phyloP scores from a whole-genome alignment of 2,113 vertebrate genomes.

The Psophia crepitans region DNA sequence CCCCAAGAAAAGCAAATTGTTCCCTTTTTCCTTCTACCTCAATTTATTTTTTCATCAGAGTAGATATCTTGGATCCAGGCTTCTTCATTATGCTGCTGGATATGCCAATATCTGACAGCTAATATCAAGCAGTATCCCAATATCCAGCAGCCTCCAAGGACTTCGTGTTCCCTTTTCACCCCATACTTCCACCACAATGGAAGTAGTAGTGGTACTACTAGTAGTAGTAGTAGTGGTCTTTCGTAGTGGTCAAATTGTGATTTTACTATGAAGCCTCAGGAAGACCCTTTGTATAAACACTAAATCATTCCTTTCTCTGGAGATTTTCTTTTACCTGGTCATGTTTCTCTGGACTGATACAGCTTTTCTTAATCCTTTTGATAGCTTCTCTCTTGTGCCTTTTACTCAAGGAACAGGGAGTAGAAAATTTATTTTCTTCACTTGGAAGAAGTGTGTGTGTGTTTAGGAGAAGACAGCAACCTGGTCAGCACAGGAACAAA shows the following conservation, averaged over 20 bases:
- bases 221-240: no score
- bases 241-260: neutral
- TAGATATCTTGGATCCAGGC: neutral
- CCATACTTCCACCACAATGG: neutral
- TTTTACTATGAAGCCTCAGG: neutral
- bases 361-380: neutral
- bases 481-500: neutral
- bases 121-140: neutral
- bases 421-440: neutral
- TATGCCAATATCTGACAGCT: neutral
- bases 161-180: neutral
- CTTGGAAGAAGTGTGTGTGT: neutral
- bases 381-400: neutral
- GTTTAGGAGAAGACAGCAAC: neutral
- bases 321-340: neutral
- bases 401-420: neutral
- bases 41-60: neutral
- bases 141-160: neutral
- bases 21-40: neutral
- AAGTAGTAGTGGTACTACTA: no score
- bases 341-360: neutral
- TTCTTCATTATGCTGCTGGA: neutral
- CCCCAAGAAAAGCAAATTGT: rapidly evolving
- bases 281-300: neutral
- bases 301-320: neutral